Evolutionary conservation across 2,888 invertebrate genomes (phyloP), one percentile per base, ranked within the genome.

Genomic region (Plemyria rubiginata): DNA sequence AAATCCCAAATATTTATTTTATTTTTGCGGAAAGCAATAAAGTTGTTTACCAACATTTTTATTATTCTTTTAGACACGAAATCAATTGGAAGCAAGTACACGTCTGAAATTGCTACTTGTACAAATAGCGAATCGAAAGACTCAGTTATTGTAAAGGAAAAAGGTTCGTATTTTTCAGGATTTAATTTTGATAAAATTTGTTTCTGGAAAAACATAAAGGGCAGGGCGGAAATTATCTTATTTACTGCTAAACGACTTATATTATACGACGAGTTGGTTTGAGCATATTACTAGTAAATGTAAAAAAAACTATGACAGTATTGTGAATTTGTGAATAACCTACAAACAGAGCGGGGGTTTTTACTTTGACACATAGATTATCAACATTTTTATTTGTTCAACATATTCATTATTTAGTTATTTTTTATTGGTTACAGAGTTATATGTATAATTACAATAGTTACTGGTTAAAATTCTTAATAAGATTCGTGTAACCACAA

Each of bases 51-150:
- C 54, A 38, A 58, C 46, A 41, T 59, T 61, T 54, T 64, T 67
- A 55, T 65, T 68, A 51, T 65, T 65, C 51, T 60, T 67, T 59
- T 53, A 71, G 68, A 68, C 43, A 61, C 65, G 57, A 64, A 67
- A 65, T 61, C 69, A 59, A 67, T 67, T 60, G 66, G 65, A 69
- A 66, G 57, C 64, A 65, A 70, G 62, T 62, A 62, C 60, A 64
- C 53, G 56, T 62, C 63, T 65, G 66, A 70, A 65, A 69, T 68
- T 61, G 68, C 66, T 59, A 71, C 67, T 66, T 65, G 52, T 65
- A 67, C 69, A 57, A 64, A 64, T 54, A 64, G 54, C 54, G 54
- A 59, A 48, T 65, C 60, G 59, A 68, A 58, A 53, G 66, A 62
- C 54, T 58, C 63, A 40, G 60, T 60, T 61, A 65, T 67, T 64